Base-by-base conservation (phyloP, 2,113 vertebrate species). In the Psittacara wagleri region DNA sequence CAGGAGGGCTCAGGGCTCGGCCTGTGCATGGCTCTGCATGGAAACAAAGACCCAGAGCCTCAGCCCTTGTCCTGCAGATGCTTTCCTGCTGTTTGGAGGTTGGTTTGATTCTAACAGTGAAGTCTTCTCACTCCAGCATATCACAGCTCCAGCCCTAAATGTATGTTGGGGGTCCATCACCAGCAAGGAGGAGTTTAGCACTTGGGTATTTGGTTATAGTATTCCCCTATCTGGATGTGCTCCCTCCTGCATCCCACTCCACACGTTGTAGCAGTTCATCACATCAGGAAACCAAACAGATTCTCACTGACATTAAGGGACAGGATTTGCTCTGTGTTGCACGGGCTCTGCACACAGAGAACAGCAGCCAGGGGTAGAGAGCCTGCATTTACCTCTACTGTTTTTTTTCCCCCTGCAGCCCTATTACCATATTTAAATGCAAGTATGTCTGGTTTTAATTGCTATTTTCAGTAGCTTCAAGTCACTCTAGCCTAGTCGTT, bases 391-490 rank as follows among this genome's bases (percentile, higher is more conserved):
- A 98, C 97, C 95, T 95, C 37, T 92, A 93, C 96, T 96, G 2
- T 97, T 95, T 97, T 96, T 96, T 97, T 97, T 96, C 48, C 89
- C 94, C 88, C 95, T 91, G 97, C 98, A 98, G 98, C 98, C 98
- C 94, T 98, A 97, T 98, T 98, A 94, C 98, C 98, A 96, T 98
- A 98, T 97, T 98, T 98, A 98, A 98, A 98, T 98, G 98, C 98
- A 98, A 98, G 98, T 98, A 98, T 97, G 98, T 98, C 91, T 96
- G 95, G 89, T 97, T 98, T 98, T 94, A 95, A 92, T 98, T 96
- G 95, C 57, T 95, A 76, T 97, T 98, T 96, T 94, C 62, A 96
- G 95, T 98, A 98, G 98, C 95, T 96, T 97, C 96, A 96, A 86
- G 78, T 94, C 86, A 93, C 79, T 91, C 44, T 98, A 97, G 97